These are phyloP conservation scores for Chymomyza costata DNA, from an alignment of 1,140 invertebrate genomes.

Conservation along the genomic window DNA sequence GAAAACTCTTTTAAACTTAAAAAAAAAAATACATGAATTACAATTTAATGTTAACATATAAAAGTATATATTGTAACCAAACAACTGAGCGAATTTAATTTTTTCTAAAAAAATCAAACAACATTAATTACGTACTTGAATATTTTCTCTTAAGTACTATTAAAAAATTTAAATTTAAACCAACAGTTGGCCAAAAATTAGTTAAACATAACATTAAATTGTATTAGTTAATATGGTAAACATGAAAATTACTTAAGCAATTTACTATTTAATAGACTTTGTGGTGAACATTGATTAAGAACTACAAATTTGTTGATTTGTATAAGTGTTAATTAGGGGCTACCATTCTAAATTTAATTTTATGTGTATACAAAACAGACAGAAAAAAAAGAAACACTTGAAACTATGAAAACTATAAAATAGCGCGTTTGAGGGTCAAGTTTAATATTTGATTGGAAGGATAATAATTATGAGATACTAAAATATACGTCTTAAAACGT, in stretches of 20 bases:
- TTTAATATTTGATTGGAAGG: no score
- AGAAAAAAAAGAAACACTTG: slow-evolving; percentile 16
- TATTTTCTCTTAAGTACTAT: slow-evolving; percentile 29
- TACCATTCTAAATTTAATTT: slow-evolving; percentile 13
- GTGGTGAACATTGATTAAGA: slow-evolving; percentile 23
- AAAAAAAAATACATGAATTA: slow-evolving; percentile 20
- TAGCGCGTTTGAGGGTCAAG: slow-evolving; percentile 19
- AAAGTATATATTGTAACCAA: slow-evolving; percentile 30
- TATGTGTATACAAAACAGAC: slow-evolving; percentile 5
- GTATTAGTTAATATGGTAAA: slow-evolving; percentile 15
- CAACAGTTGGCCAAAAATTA: slow-evolving; percentile 32
- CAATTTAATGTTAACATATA: slow-evolving; percentile 41
- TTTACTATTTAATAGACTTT: slow-evolving; percentile 66
- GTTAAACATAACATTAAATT: slow-evolving; percentile 19
- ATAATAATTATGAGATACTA: slow-evolving; percentile 19
- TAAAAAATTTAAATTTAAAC: slow-evolving; percentile 11
- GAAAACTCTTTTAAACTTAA: not conserved
- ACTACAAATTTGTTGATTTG: slow-evolving; percentile 19
- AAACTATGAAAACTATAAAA: slow-evolving; percentile 22
- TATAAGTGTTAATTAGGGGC: slow-evolving; percentile 29
- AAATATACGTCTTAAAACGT: not conserved
- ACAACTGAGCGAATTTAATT: slow-evolving; percentile 67
- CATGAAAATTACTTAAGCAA: slow-evolving; percentile 50
- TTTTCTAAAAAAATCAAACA: slow-evolving; percentile 37
- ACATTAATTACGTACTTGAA: slow-evolving; percentile 6